Conservation (phyloP, 1,140 invertebrate genomes). For the Nilaparvata lugens region DNA sequence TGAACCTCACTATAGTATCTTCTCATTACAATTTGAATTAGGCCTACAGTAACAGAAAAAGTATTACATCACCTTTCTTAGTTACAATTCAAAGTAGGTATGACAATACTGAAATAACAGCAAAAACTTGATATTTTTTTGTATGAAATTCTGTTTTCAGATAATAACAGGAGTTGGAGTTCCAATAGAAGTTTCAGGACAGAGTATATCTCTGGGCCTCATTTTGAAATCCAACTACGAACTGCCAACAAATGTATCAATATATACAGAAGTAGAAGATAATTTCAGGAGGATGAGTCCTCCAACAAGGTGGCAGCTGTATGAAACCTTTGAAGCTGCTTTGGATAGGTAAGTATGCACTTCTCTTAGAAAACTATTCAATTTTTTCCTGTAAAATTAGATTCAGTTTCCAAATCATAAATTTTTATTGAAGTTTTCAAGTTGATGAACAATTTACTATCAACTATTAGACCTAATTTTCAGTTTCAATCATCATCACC, state of each 20-base stretch:
- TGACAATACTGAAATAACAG: no score
- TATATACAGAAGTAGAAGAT: conserved; percentile 46
- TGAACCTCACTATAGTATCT: no score
- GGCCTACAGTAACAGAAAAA: no score
- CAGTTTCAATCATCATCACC: no score
- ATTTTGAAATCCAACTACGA: conserved; percentile 52
- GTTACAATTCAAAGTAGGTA: no score
- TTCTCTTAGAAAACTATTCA: neutral
- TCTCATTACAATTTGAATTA: no score
- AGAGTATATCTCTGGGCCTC: conserved; percentile 49
- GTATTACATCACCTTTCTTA: no score
- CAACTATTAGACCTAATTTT: no score
- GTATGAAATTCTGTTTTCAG: conserved; percentile 33
- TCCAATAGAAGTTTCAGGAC: conserved; percentile 49
- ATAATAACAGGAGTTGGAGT: conserved; percentile 54
- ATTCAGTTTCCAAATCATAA: no score
- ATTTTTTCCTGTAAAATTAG: no score
- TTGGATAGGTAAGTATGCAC: conserved; percentile 22
- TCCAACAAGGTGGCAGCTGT: conserved; percentile 36
- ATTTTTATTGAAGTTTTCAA: no score
- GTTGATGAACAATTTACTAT: no score
- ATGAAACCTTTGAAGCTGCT: conserved; percentile 32
- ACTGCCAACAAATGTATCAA: conserved; percentile 46
- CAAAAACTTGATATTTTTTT: neutral
- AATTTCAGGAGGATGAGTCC: conserved; percentile 31